phyloP scores from a whole-genome alignment of 2,113 vertebrate genomes.

The Gallinago jamesoni region DNA sequence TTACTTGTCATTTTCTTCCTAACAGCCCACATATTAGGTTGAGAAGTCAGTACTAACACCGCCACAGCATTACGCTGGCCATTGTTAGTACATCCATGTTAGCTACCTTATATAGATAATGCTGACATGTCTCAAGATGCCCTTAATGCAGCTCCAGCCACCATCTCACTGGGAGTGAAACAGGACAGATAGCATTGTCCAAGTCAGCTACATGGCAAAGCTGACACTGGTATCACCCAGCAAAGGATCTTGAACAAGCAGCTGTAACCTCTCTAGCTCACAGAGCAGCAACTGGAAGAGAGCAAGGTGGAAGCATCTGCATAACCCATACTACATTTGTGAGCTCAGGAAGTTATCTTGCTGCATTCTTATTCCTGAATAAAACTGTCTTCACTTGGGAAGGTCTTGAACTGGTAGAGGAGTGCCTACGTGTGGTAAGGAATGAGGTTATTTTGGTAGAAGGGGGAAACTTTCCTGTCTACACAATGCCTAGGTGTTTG shows the following conservation, averaged over 20 bases:
- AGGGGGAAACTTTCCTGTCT: not conserved
- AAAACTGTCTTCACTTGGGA: not conserved
- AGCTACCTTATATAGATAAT: not conserved
- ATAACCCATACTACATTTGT: not conserved
- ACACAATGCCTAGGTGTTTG: slow-evolving; percentile 20
- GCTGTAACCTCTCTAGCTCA: not conserved
- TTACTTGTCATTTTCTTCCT: not conserved
- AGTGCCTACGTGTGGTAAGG: not conserved
- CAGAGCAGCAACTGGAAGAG: not conserved
- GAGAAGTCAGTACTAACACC: not conserved
- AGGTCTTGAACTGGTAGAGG: not conserved
- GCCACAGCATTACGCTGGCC: not conserved
- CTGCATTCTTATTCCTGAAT: not conserved
- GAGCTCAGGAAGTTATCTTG: not conserved
- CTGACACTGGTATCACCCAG: not conserved
- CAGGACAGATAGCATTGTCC: not conserved
- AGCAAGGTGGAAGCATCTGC: not conserved
- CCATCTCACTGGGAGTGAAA: not conserved
- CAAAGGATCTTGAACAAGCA: not conserved
- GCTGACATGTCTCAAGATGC: not conserved
- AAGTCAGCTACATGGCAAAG: not conserved
- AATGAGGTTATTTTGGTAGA: not conserved
- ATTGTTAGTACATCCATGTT: not conserved
- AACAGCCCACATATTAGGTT: not conserved
- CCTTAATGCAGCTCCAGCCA: not conserved